Evolutionary conservation across 2,888 invertebrate species (phyloP).

Genomic region (Tanaodytes sp.): DNA sequence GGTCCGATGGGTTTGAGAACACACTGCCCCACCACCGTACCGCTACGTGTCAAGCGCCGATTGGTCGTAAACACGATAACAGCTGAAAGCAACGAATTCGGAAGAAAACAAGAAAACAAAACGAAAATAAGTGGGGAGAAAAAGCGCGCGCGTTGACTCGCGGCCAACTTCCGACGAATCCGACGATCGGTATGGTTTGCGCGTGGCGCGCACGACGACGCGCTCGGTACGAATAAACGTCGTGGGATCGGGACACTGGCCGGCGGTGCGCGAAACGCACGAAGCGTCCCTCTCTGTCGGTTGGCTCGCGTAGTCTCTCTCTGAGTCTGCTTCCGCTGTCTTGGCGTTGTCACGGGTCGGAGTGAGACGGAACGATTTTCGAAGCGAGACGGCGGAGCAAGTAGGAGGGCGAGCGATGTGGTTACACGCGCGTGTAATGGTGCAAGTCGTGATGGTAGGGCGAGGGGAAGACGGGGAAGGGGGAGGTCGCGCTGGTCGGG

Average conservation of each 20-base stretch:
- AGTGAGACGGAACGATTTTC: too few relatives aligned
- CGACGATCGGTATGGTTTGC: constrained; percentile 4
- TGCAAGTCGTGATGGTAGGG: too few relatives aligned
- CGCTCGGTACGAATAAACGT: constrained; percentile 35
- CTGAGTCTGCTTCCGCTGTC: constrained; percentile 27
- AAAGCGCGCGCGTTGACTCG: constrained; percentile 32
- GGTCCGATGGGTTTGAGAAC: too few relatives aligned
- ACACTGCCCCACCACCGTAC: constrained; percentile 2
- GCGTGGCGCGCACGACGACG: constrained; percentile 29
- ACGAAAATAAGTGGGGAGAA: too few relatives aligned
- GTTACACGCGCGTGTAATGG: too few relatives aligned
- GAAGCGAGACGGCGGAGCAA: neutral
- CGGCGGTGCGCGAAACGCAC: constrained; percentile 32
- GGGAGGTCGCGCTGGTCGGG: too few relatives aligned
- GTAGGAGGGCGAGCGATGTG: constrained; percentile 9
- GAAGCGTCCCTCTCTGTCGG: constrained; percentile 22
- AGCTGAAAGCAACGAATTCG: too few relatives aligned
- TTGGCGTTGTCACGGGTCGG: constrained; percentile 10
- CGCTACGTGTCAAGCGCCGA: constrained; percentile 10
- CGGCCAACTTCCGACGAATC: neutral
- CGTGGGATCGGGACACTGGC: constrained; percentile 20
- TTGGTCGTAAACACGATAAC: constrained; percentile 11
- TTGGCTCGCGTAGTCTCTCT: neutral
- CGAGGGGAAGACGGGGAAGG: too few relatives aligned
- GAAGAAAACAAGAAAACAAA: too few relatives aligned